These are phyloP conservation scores for Ursus arctos DNA, from an alignment of 2,113 vertebrate genomes.

Conservation along the genomic window DNA sequence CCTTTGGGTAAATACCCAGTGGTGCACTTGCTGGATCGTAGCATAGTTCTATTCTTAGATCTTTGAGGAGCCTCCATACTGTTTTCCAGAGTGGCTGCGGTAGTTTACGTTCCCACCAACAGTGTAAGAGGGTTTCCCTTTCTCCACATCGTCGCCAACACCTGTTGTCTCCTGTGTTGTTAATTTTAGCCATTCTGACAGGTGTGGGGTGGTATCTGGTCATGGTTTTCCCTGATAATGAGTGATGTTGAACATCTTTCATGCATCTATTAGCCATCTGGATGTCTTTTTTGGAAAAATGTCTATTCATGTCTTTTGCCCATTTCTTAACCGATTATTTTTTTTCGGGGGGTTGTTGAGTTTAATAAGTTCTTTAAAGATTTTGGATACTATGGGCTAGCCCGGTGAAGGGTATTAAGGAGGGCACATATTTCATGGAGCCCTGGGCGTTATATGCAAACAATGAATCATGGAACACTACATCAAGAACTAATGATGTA, in stretches of 20 bases:
- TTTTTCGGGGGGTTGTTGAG: not conserved
- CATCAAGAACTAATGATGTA: no score
- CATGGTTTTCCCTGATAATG: not conserved
- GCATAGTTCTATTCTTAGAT: not conserved
- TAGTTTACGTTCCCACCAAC: not conserved
- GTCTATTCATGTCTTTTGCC: not conserved
- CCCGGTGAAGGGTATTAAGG: no score
- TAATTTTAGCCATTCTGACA: not conserved
- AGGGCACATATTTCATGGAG: no score
- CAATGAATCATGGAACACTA: no score
- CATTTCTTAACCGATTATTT: not conserved
- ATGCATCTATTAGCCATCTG: not conserved
- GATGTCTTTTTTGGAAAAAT: not conserved
- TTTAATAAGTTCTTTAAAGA: not conserved
- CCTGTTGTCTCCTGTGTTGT: not conserved
- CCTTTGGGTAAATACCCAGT: not conserved
- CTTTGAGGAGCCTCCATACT: not conserved
- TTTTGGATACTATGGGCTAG: not conserved
- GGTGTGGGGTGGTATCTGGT: not conserved
- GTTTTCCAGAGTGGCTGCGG: not conserved
- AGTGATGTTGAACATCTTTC: not conserved
- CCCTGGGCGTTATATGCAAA: no score
- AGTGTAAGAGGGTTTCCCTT: not conserved
- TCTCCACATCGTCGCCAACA: not conserved
- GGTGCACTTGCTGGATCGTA: not conserved